phyloP scores from a whole-genome alignment of 1,140 invertebrate species.

The Neodiprion pinetum region DNA sequence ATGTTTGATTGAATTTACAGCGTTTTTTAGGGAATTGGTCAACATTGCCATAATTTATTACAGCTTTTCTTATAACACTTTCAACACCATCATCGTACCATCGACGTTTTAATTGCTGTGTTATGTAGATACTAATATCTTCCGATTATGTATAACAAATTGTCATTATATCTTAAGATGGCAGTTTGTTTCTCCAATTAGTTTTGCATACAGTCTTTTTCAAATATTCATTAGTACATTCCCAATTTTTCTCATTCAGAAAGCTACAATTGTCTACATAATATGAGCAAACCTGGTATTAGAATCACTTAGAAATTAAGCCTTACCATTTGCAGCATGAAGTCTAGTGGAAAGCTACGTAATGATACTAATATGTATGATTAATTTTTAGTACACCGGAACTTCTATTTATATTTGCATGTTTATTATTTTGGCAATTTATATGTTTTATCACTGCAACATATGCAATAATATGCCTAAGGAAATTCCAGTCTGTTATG shows the following conservation, averaged over 20 bases:
- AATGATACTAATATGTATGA: not conserved
- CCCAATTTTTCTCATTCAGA: not conserved
- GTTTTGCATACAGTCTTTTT: no score
- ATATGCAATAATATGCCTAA: no score
- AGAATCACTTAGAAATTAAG: not conserved
- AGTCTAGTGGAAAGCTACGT: not conserved
- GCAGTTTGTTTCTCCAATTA: no score
- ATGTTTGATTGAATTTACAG: not conserved
- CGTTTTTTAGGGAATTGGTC: not conserved
- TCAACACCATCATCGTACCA: no score
- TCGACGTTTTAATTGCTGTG: not conserved
- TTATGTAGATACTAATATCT: not conserved
- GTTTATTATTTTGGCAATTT: no score
- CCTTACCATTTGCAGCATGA: not conserved
- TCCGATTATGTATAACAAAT: no score
- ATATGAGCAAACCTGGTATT: not conserved
- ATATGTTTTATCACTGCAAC: no score
- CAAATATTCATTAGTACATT: no score
- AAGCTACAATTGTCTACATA: not conserved
- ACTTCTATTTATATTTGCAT: not conserved
- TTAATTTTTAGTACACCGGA: not conserved
- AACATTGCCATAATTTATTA: not conserved
- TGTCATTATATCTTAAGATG: no score
- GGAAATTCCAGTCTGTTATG: no score
- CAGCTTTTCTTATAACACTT: no score